These are phyloP conservation scores for Pseudolaguvia tuberculata DNA, from an alignment of 2,113 vertebrate genomes.

Conservation along the genomic window DNA sequence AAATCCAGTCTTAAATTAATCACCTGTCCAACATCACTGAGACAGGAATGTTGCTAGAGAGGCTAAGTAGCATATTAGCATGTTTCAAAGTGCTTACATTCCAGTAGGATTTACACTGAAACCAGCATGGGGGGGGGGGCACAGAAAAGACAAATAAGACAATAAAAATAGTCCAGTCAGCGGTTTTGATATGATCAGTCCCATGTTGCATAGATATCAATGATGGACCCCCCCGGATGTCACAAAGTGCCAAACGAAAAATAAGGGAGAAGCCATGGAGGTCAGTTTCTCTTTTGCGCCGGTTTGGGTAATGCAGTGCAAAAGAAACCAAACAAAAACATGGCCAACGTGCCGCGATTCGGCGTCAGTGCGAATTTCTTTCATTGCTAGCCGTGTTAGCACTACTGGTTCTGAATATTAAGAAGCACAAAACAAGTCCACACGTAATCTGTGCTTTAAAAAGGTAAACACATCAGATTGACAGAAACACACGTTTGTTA, in stretches of 20 bases:
- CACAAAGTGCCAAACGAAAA: conserved; percentile 35
- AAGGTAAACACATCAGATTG: conserved; percentile 15
- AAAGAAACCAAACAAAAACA: background rate
- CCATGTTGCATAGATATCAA: conserved; percentile 46
- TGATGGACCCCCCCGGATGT: conserved; percentile 5
- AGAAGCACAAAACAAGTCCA: background rate
- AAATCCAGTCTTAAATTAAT: conserved; percentile 60
- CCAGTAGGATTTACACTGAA: conserved; percentile 43
- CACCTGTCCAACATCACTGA: conserved; percentile 32
- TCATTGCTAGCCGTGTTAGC: conserved; percentile 12
- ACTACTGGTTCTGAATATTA: background rate
- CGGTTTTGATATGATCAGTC: background rate
- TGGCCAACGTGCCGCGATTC: too few species aligned
- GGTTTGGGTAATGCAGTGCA: background rate
- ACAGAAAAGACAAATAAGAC: conserved; percentile 47
- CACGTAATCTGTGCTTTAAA: conserved; percentile 12
- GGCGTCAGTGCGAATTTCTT: background rate
- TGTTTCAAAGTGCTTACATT: conserved; percentile 57
- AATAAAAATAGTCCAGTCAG: background rate
- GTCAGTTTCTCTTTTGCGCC: conserved; percentile 1
- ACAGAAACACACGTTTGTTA: conserved; percentile 21
- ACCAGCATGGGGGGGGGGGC: conserved; percentile 15
- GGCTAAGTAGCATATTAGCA: conserved; percentile 46
- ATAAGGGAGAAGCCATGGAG: background rate
- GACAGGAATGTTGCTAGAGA: conserved; percentile 51